Evolutionary conservation across 2,113 vertebrate species (phyloP).

Genomic region (Mustela nigripes): DNA sequence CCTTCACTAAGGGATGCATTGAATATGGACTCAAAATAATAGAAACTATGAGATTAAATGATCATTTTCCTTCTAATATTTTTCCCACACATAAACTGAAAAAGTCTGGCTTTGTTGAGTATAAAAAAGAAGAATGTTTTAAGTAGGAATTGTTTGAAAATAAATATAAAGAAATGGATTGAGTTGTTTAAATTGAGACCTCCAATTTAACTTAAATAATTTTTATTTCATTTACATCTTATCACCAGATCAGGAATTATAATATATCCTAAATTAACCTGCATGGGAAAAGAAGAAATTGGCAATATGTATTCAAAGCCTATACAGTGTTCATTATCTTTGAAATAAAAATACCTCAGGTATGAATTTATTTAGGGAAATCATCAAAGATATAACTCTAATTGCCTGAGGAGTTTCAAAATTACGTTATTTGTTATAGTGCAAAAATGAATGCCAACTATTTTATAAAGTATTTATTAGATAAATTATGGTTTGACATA

Average conservation of each 20-base stretch:
- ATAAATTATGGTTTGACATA: background rate
- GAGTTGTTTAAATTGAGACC: background rate
- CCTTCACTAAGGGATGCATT: background rate
- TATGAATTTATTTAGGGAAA: background rate
- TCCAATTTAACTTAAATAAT: background rate
- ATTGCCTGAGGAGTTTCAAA: background rate
- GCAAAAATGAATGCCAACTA: background rate
- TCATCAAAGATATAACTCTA: background rate
- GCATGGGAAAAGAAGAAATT: background rate
- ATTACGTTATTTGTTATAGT: background rate
- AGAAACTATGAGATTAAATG: background rate
- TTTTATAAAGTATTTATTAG: conserved; percentile 6
- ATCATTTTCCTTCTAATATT: background rate
- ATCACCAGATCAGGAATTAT: background rate
- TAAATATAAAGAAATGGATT: background rate
- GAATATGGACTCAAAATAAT: background rate
- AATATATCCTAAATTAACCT: conserved; percentile 24
- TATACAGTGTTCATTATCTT: conserved; percentile 4
- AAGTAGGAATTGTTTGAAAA: background rate
- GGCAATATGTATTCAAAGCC: background rate
- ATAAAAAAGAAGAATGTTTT: conserved; percentile 14
- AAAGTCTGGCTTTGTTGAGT: background rate
- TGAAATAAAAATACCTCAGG: background rate
- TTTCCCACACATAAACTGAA: background rate
- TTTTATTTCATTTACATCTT: conserved; percentile 32